Conservation (phyloP, 2,113 vertebrate genomes). For the Phaethon lepturus region DNA sequence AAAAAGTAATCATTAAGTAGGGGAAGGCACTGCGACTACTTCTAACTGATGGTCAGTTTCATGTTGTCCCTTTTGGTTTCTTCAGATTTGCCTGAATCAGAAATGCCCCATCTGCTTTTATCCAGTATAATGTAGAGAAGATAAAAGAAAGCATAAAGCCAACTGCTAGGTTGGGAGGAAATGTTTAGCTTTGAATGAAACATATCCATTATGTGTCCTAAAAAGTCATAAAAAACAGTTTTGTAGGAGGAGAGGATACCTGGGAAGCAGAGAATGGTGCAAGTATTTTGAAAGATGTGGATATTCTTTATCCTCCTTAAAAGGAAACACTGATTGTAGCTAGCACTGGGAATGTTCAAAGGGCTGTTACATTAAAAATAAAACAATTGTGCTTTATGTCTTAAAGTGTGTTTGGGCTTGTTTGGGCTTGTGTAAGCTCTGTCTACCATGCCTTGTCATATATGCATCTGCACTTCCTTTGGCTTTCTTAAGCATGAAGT, state of each 20-base stretch:
- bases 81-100: not conserved
- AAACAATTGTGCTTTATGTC: not conserved
- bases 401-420: not conserved
- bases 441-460: accelerated
- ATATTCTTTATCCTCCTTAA: not conserved
- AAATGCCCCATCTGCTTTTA: not conserved
- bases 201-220: not conserved
- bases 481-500: not conserved
- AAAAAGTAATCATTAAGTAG: not conserved
- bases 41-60: not conserved
- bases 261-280: not conserved
- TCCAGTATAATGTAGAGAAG: not conserved
- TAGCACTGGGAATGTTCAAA: not conserved
- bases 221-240: not conserved
- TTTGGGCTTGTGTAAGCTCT: not conserved
- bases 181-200: not conserved
- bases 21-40: not conserved
- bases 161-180: not conserved
- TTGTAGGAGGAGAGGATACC: not conserved
- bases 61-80: not conserved
- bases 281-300: not conserved
- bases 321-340: not conserved
- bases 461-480: not conserved
- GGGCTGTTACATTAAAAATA: not conserved
- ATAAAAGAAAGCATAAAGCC: not conserved